These are phyloP conservation scores for Harpalus rubripes DNA, from an alignment of 2,888 invertebrate genomes.

Conservation along the genomic window DNA sequence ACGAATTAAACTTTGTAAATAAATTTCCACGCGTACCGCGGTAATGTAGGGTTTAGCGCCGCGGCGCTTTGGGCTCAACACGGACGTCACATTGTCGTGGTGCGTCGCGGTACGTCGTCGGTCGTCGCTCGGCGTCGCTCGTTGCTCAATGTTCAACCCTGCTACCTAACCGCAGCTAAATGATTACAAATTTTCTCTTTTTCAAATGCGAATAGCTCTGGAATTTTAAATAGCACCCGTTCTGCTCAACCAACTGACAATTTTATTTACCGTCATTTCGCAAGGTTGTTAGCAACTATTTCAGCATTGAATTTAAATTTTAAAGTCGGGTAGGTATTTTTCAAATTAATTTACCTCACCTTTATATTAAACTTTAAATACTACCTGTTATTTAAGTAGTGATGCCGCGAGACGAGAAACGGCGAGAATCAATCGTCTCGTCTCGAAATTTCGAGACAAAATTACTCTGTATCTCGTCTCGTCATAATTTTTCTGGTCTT, in stretches of 20 bases:
- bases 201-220: slow-evolving; percentile 46
- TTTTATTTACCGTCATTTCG: background rate
- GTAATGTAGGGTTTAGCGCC: slow-evolving; percentile 40
- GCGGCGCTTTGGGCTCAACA: slow-evolving; percentile 27
- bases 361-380: no score
- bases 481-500: no score
- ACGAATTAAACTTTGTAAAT: slow-evolving; percentile 62
- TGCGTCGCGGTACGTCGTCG: background rate
- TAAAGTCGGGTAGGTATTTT: no score
- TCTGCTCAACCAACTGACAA: background rate
- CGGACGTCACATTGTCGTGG: slow-evolving; percentile 36
- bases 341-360: no score
- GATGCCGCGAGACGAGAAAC: no score
- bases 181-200: slow-evolving; percentile 49
- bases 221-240: slow-evolving; percentile 24
- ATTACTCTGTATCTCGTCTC: no score
- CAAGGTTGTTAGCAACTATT: background rate
- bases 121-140: background rate
- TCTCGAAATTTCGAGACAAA: no score
- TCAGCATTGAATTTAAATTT: background rate
- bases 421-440: no score
- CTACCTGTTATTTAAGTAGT: no score
- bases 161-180: slow-evolving; percentile 45
- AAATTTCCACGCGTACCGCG: slow-evolving; percentile 52
- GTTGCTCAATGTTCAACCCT: slow-evolving; percentile 34